Conservation (phyloP, 1,140 invertebrate genomes). For the Diabrotica virgifera region DNA sequence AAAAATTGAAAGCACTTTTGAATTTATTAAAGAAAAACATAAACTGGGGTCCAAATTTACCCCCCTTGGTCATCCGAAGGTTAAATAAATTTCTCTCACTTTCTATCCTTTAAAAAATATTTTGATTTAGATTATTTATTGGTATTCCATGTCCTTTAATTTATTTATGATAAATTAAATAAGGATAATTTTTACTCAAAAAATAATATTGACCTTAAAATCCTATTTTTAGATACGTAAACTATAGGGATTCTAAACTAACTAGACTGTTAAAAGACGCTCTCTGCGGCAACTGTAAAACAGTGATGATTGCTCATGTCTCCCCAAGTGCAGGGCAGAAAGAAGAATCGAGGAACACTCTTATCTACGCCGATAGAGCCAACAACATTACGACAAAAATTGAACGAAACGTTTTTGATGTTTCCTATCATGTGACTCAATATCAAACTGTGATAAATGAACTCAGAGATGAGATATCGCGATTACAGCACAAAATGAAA, state of each 20-base stretch:
- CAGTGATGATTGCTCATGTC: constrained; percentile 96
- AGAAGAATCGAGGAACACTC: constrained; percentile 82
- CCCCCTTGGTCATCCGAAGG: no score
- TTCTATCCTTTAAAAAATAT: no score
- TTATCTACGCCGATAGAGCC: constrained; percentile 91
- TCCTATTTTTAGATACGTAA: constrained; percentile 64
- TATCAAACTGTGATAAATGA: constrained; percentile 81
- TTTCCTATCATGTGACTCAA: constrained; percentile 78
- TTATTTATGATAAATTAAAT: no score
- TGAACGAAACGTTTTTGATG: constrained; percentile 74
- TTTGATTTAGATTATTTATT: no score
- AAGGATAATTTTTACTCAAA: no score
- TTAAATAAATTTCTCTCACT: no score
- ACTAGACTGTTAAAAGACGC: constrained; percentile 82
- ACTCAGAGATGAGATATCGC: constrained; percentile 76
- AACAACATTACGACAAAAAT: constrained; percentile 83
- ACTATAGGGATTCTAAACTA: constrained; percentile 93
- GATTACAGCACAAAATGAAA: constrained; percentile 77
- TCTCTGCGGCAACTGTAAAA: constrained; percentile 84
- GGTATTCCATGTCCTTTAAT: no score
- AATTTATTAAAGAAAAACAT: no score
- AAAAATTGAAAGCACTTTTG: no score
- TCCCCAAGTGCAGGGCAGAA: constrained; percentile 73
- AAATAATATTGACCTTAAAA: no score
- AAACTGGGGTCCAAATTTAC: no score